Evolutionary conservation across 2,797 vertebrate species (phyloP).

Genomic region (Sebastes jordani): DNA sequence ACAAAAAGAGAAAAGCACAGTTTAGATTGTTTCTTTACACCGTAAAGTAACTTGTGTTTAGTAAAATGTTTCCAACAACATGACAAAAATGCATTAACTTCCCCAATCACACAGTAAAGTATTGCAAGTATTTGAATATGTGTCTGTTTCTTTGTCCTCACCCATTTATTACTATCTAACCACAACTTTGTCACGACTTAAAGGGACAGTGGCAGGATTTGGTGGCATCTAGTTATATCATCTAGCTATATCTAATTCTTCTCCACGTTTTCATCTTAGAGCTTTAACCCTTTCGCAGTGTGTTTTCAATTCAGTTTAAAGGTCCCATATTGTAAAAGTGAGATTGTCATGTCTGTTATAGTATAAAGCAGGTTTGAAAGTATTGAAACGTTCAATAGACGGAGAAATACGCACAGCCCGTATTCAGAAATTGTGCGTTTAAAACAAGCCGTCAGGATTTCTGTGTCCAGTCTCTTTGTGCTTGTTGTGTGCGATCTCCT

Average conservation of each 20-base stretch:
- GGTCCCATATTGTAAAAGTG: too few relatives aligned
- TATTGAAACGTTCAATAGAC: too few relatives aligned
- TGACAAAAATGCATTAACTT: background rate
- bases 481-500: constrained; percentile 18
- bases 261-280: too few relatives aligned
- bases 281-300: too few relatives aligned
- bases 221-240: too few relatives aligned
- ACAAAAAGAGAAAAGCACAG: constrained; percentile 29
- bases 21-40: background rate
- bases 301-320: too few relatives aligned
- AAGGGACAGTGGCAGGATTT: background rate
- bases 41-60: background rate
- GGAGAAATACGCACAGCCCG: too few relatives aligned
- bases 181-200: background rate
- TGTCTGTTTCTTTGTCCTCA: background rate
- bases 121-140: background rate
- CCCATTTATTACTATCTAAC: background rate
- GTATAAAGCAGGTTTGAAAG: too few relatives aligned
- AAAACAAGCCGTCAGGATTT: too few relatives aligned
- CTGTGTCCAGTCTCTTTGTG: background rate
- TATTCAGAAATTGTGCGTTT: too few relatives aligned
- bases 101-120: background rate
- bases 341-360: too few relatives aligned
- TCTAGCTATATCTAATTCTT: too few relatives aligned
- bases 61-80: background rate